Evolutionary conservation across 2,797 vertebrate species (phyloP).

Genomic region (Podarcis siculus): DNA sequence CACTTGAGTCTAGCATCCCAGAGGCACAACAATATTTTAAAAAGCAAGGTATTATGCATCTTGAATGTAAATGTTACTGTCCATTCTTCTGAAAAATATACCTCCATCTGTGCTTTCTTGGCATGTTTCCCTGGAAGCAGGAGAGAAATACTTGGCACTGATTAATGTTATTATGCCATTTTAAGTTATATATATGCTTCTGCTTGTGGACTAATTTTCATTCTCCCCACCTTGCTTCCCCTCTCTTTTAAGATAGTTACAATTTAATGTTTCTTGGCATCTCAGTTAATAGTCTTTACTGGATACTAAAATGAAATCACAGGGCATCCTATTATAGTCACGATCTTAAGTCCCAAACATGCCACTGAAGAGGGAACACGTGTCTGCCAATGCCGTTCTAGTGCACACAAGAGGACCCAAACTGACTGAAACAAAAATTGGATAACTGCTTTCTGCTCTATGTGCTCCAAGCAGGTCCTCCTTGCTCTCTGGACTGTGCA

Average conservation of each 20-base stretch:
- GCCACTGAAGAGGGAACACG: no score
- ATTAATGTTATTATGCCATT: constrained; percentile 13
- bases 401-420: no score
- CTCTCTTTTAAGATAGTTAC: not conserved
- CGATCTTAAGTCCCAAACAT: not conserved
- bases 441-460: no score
- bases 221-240: not conserved
- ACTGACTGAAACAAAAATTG: no score
- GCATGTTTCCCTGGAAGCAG: not conserved
- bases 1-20: not conserved
- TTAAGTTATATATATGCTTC: not conserved
- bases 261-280: not conserved
- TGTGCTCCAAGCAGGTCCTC: no score
- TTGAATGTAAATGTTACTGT: constrained; percentile 1
- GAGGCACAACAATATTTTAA: not conserved
- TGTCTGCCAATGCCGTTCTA: no score
- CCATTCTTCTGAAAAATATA: constrained; percentile 19
- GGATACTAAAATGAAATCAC: not conserved
- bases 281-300: not conserved
- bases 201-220: not conserved
- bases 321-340: not conserved
- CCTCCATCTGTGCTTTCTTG: constrained; percentile 21
- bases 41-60: not conserved
- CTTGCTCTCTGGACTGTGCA: no score
- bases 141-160: not conserved